Percentiles rank a stretch among this genome's conserved stretches.
phyloP scores from a whole-genome alignment of 2,888 invertebrate genomes.

The Drosophila birchii region DNA sequence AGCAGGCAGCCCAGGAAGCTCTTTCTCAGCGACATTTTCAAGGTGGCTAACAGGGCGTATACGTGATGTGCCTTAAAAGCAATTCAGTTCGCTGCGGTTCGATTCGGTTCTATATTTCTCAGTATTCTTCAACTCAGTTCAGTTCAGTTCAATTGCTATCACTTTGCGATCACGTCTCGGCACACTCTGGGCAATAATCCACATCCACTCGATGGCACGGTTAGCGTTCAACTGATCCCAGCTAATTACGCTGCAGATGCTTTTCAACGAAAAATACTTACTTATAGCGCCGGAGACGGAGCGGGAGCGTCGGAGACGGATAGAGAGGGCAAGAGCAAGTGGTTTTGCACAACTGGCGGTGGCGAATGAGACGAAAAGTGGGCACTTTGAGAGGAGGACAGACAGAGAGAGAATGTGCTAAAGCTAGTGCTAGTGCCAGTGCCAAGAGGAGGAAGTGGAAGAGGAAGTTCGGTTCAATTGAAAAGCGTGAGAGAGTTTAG shows the following conservation, averaged over 20 bases:
- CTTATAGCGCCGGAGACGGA: slow-evolving; percentile 13
- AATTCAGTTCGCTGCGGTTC: slow-evolving; percentile 32
- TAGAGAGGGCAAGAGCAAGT: slow-evolving; percentile 15
- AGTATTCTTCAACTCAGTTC: slow-evolving; percentile 1
- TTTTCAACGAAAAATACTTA: slow-evolving; percentile 68
- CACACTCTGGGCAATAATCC: slow-evolving; percentile 17
- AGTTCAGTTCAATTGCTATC: slow-evolving; percentile 9
- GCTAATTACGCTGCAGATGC: slow-evolving; percentile 65
- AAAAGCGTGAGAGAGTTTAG: slow-evolving; percentile 74
- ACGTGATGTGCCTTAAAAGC: slow-evolving; percentile 17
- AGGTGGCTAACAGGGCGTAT: slow-evolving; percentile 27
- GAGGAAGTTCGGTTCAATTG: slow-evolving; percentile 66
- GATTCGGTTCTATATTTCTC: slow-evolving; percentile 12
- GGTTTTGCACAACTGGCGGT: slow-evolving; percentile 71
- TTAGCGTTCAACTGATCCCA: slow-evolving; percentile 64
- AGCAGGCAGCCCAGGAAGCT: slow-evolving; percentile 62
- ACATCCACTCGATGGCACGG: slow-evolving; percentile 67
- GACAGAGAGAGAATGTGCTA: slow-evolving; percentile 27
- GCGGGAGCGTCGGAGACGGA: slow-evolving; percentile 4
- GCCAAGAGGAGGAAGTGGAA: slow-evolving; percentile 48
- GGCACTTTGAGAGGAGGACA: not conserved
- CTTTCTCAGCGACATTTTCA: slow-evolving; percentile 57
- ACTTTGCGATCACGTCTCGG: not conserved
- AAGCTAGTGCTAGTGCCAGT: slow-evolving; percentile 25
- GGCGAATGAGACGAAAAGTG: slow-evolving; percentile 27